Percentiles rank a stretch among this genome's conserved stretches.
These are phyloP conservation scores for Apolygus lucorum DNA, from an alignment of 1,140 invertebrate genomes.

Conservation along the genomic window DNA sequence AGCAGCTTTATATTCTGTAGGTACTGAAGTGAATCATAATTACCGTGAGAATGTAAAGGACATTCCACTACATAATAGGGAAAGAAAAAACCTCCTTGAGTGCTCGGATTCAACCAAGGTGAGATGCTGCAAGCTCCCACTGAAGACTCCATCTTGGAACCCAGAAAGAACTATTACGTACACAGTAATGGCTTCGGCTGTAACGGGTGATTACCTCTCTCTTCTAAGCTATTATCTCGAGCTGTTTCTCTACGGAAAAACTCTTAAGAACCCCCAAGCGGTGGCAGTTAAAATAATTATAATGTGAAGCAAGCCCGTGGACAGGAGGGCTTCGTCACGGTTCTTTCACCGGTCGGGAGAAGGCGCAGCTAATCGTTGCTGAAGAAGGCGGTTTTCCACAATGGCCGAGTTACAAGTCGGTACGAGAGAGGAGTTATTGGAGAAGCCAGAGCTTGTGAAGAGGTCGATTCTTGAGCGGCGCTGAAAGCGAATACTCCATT, in stretches of 20 bases:
- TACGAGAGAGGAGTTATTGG: too few species aligned
- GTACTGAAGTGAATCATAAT: too few species aligned
- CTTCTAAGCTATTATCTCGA: background rate
- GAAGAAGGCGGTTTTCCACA: conserved; percentile 2
- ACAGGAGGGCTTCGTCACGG: conserved; percentile 9
- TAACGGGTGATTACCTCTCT: background rate
- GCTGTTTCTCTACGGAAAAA: background rate
- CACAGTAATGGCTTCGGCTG: background rate
- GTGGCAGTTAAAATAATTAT: conserved; percentile 11
- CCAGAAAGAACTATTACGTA: background rate
- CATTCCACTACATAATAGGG: too few species aligned
- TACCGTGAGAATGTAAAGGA: too few species aligned
- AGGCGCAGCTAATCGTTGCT: background rate
- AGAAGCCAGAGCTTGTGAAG: too few species aligned
- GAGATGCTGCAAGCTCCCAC: too few species aligned
- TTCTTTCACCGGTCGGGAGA: background rate
- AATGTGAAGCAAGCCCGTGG: background rate
- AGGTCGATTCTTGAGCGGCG: too few species aligned
- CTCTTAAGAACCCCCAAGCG: background rate
- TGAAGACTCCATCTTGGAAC: background rate
- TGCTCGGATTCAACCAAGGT: too few species aligned
- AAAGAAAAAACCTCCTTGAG: too few species aligned
- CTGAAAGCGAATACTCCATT: too few species aligned
- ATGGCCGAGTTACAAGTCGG: background rate
- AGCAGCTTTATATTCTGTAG: too few species aligned